Base-by-base conservation (phyloP, 2,797 vertebrate genomes). In the Eutrigla gurnardus region DNA sequence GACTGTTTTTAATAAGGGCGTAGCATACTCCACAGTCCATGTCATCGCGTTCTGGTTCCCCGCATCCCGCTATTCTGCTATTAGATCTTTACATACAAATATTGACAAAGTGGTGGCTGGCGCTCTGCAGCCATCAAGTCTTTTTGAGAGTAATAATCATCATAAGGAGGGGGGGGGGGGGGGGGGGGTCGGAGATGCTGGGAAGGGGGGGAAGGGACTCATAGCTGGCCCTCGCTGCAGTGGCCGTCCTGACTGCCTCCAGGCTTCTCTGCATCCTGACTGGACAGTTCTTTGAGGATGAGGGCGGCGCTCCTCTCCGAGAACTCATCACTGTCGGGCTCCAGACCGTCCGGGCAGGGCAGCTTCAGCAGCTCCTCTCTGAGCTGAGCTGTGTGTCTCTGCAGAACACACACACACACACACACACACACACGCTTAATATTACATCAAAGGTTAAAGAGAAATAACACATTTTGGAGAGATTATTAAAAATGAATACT, bases 41-140 rank as follows among this genome's bases (percentile, higher is more conserved):
- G 65, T 89, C 72, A 12, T 83, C 12, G 70, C 80, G 49, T 77
- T 80, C 66, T 61, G 78, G 46, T 59, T 80, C 65, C 77, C 78
- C 77, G 15, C 35, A 35, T 59, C 70, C 81, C 85, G 92, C 96
- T 95, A 95, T 95, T 95, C 96, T 95, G 96, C 96, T 96, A 96
- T 96, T 97, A 96, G 95, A 95, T 97, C 97, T 96, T 98, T 98
- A 99, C 97, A 98, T 98, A 98, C 97, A 99, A 98, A 97, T 98
- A 99, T 99, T 94, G 97, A 99, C 97, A 99, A 97, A 93, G 95
- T 96, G 89, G 95, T 95, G 95, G 96, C 96, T 96, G 95, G 96
- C 96, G 95, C 95, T 96, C 95, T 86, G 90, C 95, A 97, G 96
- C 97, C 97, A 91, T 88, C 92, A 71, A 96, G 95, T 98, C 96